Conservation (phyloP, 2,797 vertebrate species). For the Aulostomus chinensis region DNA sequence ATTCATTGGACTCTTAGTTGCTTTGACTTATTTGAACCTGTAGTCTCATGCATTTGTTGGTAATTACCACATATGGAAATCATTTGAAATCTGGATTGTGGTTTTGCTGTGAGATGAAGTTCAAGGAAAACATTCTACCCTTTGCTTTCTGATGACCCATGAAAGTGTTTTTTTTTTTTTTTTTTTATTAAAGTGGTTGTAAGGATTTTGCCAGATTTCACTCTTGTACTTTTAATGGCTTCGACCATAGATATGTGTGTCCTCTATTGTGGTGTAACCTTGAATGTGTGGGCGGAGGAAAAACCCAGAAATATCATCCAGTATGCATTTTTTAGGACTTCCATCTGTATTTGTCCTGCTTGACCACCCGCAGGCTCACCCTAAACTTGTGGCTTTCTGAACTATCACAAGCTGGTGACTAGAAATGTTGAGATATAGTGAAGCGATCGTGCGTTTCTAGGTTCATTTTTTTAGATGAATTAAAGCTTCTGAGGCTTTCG, state of each 20-base stretch:
- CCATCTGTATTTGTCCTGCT: constrained; percentile 56
- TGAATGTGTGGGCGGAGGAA: constrained; percentile 44
- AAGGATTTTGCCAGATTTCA: constrained; percentile 17
- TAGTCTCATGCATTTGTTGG: too few species aligned
- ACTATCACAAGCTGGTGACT: constrained; percentile 45
- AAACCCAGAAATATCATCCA: constrained; percentile 38
- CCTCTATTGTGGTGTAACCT: constrained; percentile 38
- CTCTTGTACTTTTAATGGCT: constrained; percentile 6
- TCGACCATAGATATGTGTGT: constrained; percentile 15
- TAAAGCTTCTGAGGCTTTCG: constrained; percentile 32
- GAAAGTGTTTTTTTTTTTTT: constrained; percentile 22
- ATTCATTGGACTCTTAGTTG: too few species aligned
- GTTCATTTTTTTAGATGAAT: constrained; percentile 11
- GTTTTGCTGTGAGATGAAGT: constrained; percentile 19
- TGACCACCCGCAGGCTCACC: too few species aligned
- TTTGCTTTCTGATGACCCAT: constrained; percentile 28
- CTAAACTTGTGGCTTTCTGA: constrained; percentile 54
- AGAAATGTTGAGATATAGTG: constrained; percentile 36
- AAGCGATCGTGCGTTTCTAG: constrained; percentile 39
- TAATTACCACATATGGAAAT: too few species aligned
- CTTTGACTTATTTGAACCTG: too few species aligned
- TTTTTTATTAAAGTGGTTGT: constrained; percentile 33
- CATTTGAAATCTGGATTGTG: constrained; percentile 11
- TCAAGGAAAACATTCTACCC: constrained; percentile 22
- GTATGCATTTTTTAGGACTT: constrained; percentile 48